Conservation (phyloP, 2,797 vertebrate genomes). For the Rhinichthys osculus region DNA sequence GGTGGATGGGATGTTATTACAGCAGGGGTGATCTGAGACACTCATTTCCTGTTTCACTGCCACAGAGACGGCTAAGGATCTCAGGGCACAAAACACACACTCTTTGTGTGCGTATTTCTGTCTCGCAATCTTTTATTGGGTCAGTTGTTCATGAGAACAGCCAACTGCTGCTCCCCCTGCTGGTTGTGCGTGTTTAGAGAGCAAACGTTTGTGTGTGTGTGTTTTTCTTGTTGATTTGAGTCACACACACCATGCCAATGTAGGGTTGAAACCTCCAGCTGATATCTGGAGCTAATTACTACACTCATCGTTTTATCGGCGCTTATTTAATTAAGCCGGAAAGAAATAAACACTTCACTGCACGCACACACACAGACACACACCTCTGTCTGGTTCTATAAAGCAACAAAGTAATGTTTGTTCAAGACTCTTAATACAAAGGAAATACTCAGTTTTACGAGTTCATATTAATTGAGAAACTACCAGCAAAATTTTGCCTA, state of each 20-base stretch:
- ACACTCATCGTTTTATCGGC: conserved; percentile 69
- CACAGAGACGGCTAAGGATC: conserved; percentile 27
- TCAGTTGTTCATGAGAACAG: conserved; percentile 17
- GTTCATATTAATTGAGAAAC: neutral
- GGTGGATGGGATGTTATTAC: conserved; percentile 32
- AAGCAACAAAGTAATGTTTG: conserved; percentile 35
- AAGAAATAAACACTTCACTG: conserved; percentile 45
- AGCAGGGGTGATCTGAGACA: conserved; percentile 27
- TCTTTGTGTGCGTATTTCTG: neutral
- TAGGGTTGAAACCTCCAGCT: conserved; percentile 58
- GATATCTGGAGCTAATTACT: conserved; percentile 73
- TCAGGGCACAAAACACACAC: conserved; percentile 20
- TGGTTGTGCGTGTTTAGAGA: conserved; percentile 1
- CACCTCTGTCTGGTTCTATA: conserved; percentile 23
- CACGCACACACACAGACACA: conserved; percentile 39
- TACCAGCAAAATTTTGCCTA: neutral
- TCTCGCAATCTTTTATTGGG: conserved; percentile 9
- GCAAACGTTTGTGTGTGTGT: neutral
- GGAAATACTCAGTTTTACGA: neutral
- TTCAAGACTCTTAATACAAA: neutral
- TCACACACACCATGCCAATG: conserved; percentile 33
- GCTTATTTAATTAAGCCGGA: conserved; percentile 71
- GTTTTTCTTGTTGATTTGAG: conserved; percentile 24
- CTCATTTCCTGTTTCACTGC: conserved; percentile 47
- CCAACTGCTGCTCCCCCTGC: conserved; percentile 34